Base-by-base conservation (phyloP, 1,140 invertebrate genomes). In the Chelonus insularis region DNA sequence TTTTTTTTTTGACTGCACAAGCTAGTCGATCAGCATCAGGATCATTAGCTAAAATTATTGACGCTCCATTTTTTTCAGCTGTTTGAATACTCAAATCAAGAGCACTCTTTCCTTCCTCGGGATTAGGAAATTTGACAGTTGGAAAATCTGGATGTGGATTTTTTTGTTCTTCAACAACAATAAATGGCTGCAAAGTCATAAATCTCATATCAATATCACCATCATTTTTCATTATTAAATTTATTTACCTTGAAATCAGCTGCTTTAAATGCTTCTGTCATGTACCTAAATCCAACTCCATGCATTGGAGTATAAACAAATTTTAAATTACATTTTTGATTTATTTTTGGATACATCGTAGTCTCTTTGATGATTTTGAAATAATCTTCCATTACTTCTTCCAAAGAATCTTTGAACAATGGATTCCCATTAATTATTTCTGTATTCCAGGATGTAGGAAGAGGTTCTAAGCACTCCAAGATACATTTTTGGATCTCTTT, bases 21-120 rank as follows among this genome's bases (percentile, higher is more conserved):
- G 96, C 96, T 56, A 99, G 82, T 57, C 98, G 86, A 84, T 99
- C 98, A 5, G 97, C 96, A 82, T 99, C 98, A 8, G 98, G 98
- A 83, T 99, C 98, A 83, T 99, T 99, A 0, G 96, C 97, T 14
- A 99, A 77, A 68, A 99, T 94, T 1, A 99, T 78, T 1, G 83
- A 82, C 36, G 88, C 89, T 1, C 83, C 81, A 65, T 87, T 84
- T 39, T 82, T 67, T 73, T 95, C 86, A 0, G 97, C 97, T 9
- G 91, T 89, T 76, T 89, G 83, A 67, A 97, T 89, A 16, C 96
- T 89, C 14, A 98, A 82, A 73, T 92, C 85, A 56, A 99, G 75
- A 48, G 95, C 92, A 72, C 91, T 91, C 73, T 93, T 91, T 6
- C 93, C 92, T 82, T 99, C 98, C 79, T 99, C 98, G 1, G 98